A percentile compares a stretch with the other conserved stretches of the same genome.
phyloP scores from a whole-genome alignment of 2,113 vertebrate species.

The Oncorhynchus kisutch region DNA sequence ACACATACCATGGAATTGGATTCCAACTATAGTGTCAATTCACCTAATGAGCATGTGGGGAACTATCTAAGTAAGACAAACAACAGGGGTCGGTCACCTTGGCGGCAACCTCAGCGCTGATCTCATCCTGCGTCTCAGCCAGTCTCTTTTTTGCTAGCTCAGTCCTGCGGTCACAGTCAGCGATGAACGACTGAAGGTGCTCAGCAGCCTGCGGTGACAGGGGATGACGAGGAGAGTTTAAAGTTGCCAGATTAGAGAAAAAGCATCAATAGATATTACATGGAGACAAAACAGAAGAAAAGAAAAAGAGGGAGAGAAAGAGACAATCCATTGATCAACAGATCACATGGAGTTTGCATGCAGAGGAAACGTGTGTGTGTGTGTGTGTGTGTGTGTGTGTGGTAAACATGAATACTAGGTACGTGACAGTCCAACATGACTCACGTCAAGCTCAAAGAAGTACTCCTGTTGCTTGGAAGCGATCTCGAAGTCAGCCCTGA shows the following conservation, averaged over 20 bases:
- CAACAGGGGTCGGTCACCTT: slow-evolving; percentile 75
- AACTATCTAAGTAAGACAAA: not conserved
- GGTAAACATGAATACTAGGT: not conserved
- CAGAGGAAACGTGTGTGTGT: not conserved
- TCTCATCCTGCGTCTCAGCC: slow-evolving; percentile 97
- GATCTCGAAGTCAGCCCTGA: slow-evolving; percentile 97
- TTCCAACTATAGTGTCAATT: not conserved
- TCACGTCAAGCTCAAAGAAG: slow-evolving; percentile 98
- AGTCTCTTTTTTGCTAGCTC: slow-evolving; percentile 97
- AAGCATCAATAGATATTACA: not conserved
- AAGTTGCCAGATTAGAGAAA: not conserved
- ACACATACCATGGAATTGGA: not conserved
- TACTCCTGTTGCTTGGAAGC: slow-evolving; percentile 97
- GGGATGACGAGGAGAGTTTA: not conserved
- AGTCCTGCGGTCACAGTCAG: slow-evolving; percentile 94
- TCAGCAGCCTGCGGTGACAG: slow-evolving; percentile 83
- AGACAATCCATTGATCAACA: not conserved
- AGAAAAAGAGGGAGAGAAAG: not conserved
- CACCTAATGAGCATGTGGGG: not conserved
- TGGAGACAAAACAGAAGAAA: not conserved
- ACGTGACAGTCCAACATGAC: slow-evolving; percentile 49
- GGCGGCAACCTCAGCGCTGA: slow-evolving; percentile 96
- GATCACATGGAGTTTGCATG: slow-evolving; percentile 3
- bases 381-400: too few species aligned
- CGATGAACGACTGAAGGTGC: slow-evolving; percentile 97